phyloP scores from a whole-genome alignment of 2,113 vertebrate genomes.

The Hemicordylus capensis region DNA sequence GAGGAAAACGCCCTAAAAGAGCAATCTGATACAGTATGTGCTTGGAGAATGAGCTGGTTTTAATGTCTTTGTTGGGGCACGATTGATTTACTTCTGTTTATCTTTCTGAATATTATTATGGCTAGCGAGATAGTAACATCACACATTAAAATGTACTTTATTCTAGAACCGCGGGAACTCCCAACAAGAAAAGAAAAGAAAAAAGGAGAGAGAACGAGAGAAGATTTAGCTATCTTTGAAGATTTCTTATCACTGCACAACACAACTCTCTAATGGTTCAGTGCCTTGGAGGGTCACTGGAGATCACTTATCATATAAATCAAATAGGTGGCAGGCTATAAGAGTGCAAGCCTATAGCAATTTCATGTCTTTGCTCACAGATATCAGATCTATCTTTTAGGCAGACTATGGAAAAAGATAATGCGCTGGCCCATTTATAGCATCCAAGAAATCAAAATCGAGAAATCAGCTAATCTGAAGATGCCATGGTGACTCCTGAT shows the following conservation, averaged over 20 bases:
- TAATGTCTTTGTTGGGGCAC: constrained; percentile 58
- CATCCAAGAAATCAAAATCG: constrained; percentile 56
- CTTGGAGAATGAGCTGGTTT: constrained; percentile 57
- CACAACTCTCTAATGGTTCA: constrained; percentile 73
- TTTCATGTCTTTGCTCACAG: constrained; percentile 65
- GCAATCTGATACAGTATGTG: constrained; percentile 36
- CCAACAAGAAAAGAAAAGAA: constrained; percentile 29
- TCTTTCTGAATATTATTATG: constrained; percentile 72
- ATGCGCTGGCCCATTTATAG: constrained; percentile 57
- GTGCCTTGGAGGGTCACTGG: constrained; percentile 71
- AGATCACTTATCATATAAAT: constrained; percentile 76
- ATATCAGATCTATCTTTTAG: constrained; percentile 68
- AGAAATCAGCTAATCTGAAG: constrained; percentile 53
- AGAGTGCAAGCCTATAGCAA: constrained; percentile 65
- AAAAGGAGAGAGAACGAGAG: not conserved
- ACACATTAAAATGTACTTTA: constrained; percentile 67
- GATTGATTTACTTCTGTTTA: constrained; percentile 69
- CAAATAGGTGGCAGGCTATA: constrained; percentile 64
- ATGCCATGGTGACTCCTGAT: constrained; percentile 50
- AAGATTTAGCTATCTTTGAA: constrained; percentile 76
- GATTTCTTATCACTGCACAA: constrained; percentile 73
- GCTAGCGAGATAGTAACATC: constrained; percentile 70
- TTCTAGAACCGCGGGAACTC: constrained; percentile 67
- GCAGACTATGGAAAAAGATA: constrained; percentile 63
- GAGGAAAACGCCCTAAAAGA: constrained; percentile 55